A percentile compares a stretch with the other conserved stretches of the same genome.
Evolutionary conservation across 2,888 invertebrate species (phyloP).

Genomic region (Cephonodes hylas): DNA sequence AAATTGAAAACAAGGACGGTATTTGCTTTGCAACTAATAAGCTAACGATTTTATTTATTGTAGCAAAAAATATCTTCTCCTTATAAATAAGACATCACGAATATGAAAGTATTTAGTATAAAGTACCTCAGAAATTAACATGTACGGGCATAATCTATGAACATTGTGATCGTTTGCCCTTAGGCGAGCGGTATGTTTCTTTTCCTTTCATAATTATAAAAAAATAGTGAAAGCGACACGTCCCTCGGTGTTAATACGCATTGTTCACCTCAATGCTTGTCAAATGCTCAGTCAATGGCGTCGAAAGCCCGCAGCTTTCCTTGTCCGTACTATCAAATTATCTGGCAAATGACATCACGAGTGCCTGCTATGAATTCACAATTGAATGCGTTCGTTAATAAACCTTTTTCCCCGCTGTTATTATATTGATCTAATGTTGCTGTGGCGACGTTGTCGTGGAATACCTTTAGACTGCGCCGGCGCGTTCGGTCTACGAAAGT

Average conservation of each 20-base stretch:
- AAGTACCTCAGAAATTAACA: too few relatives aligned
- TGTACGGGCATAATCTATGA: too few relatives aligned
- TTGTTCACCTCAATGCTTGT: conserved; percentile 20
- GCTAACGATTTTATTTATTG: too few relatives aligned
- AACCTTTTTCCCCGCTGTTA: conserved; percentile 50
- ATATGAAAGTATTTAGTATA: too few relatives aligned
- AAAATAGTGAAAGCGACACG: conserved; percentile 13
- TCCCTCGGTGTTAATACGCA: conserved; percentile 3
- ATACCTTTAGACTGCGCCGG: conserved; percentile 48
- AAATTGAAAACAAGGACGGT: too few relatives aligned
- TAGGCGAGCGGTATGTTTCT: too few relatives aligned
- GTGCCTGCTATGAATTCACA: conserved; percentile 58
- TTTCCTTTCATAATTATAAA: neutral
- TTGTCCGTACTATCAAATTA: conserved; percentile 55
- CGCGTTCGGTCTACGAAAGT: conserved; percentile 52
- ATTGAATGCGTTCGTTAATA: conserved; percentile 70
- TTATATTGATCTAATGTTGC: conserved; percentile 41
- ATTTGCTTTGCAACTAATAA: too few relatives aligned
- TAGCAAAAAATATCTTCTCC: too few relatives aligned
- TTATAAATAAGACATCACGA: too few relatives aligned
- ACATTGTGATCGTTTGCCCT: neutral
- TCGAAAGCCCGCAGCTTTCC: conserved; percentile 39
- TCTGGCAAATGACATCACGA: conserved; percentile 59
- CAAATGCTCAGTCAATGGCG: conserved; percentile 33
- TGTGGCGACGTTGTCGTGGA: conserved; percentile 42